A percentile compares a stretch with the other conserved stretches of the same genome.
These are phyloP conservation scores for Asbolus verrucosus DNA, from an alignment of 1,140 invertebrate species.

Conservation along the genomic window DNA sequence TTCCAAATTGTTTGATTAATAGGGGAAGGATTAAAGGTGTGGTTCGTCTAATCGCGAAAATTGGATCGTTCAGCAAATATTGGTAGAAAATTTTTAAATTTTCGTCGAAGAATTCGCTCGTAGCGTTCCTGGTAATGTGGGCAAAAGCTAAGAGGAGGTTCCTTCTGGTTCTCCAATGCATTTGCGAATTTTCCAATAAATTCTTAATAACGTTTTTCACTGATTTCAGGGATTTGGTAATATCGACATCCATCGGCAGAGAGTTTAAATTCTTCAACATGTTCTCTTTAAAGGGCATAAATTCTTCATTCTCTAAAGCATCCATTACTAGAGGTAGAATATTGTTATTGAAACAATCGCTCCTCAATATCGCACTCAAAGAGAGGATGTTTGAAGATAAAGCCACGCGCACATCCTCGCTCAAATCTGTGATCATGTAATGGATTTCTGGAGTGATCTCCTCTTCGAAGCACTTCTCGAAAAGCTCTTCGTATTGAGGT, in stretches of 20 bases:
- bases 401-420: slow-evolving; percentile 55
- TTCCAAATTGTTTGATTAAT: slow-evolving; percentile 59
- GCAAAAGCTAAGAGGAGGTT: slow-evolving; percentile 58
- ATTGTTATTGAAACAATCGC: slow-evolving; percentile 54
- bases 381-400: slow-evolving; percentile 56
- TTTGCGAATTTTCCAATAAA: slow-evolving; percentile 54
- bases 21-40: slow-evolving; percentile 60
- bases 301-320: slow-evolving; percentile 55
- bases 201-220: slow-evolving; percentile 54
- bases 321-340: slow-evolving; percentile 56
- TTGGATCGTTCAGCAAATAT: slow-evolving; percentile 56
- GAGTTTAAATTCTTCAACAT: slow-evolving; percentile 57
- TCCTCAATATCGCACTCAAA: slow-evolving; percentile 50
- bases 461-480: slow-evolving; percentile 56
- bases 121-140: slow-evolving; percentile 56
- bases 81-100: slow-evolving; percentile 58
- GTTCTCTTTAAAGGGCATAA: slow-evolving; percentile 57
- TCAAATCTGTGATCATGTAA: slow-evolving; percentile 51
- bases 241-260: slow-evolving; percentile 50
- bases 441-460: slow-evolving; percentile 57
- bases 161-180: slow-evolving; percentile 59
- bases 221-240: slow-evolving; percentile 47
- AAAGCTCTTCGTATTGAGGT: slow-evolving; percentile 48
- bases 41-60: slow-evolving; percentile 59
- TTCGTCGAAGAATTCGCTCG: slow-evolving; percentile 58